Evolutionary conservation across 2,888 invertebrate species (phyloP).

Genomic region (Chymomyza caudatula): DNA sequence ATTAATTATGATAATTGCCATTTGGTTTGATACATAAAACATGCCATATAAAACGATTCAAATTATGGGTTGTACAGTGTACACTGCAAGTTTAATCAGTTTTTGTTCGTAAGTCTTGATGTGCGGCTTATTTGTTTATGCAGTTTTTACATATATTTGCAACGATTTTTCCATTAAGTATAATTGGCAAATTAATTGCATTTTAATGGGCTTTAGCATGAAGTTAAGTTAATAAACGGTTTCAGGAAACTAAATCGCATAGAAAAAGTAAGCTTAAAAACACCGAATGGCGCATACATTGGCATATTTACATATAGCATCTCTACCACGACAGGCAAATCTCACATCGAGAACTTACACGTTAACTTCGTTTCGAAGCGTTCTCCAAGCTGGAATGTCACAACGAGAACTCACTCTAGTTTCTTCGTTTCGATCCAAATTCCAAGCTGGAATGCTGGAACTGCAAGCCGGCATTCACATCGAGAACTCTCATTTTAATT

Average conservation of each 20-base stretch:
- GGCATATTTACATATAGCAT: neutral
- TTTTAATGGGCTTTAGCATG: neutral
- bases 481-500: too few species aligned
- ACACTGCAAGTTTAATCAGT: neutral
- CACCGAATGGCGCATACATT: neutral
- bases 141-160: neutral
- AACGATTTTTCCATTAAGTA: neutral
- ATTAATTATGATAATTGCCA: slow-evolving; percentile 64
- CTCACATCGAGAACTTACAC: too few species aligned
- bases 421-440: too few species aligned
- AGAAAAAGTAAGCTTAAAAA: neutral
- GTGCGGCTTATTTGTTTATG: neutral
- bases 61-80: slow-evolving; percentile 38
- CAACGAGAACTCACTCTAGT: too few species aligned
- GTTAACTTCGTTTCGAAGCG: too few species aligned
- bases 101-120: neutral
- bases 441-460: too few species aligned
- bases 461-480: too few species aligned
- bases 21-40: slow-evolving; percentile 46
- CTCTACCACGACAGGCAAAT: too few species aligned
- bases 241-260: neutral
- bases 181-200: neutral
- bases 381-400: too few species aligned
- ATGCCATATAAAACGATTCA: slow-evolving; percentile 34
- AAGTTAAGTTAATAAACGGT: neutral